phyloP scores from a whole-genome alignment of 2,797 vertebrate species.

The Tympanoctomys barrerae region DNA sequence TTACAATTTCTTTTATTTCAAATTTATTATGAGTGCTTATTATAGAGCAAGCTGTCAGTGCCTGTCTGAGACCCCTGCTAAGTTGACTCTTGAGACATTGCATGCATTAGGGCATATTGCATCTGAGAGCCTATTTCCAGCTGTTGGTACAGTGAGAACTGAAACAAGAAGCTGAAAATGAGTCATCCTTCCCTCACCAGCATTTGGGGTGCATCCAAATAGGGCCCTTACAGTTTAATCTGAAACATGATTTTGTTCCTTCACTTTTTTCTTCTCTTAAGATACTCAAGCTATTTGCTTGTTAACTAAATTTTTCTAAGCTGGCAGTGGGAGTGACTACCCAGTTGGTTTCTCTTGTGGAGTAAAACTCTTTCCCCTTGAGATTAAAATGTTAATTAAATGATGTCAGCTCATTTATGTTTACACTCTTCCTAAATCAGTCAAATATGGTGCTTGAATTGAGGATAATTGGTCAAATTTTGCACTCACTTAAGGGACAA shows the following conservation, averaged over 20 bases:
- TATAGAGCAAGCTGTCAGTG: neutral
- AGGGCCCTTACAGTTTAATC: neutral
- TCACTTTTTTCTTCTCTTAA: neutral
- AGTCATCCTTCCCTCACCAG: neutral
- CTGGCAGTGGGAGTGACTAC: neutral
- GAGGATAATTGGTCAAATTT: slow-evolving; percentile 4
- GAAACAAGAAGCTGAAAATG: slow-evolving; percentile 38
- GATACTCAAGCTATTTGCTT: neutral
- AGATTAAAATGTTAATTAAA: slow-evolving; percentile 30
- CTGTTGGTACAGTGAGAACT: neutral
- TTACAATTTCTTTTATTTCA: slow-evolving; percentile 49
- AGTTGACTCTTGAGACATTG: neutral
- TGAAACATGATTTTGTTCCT: slow-evolving; percentile 19
- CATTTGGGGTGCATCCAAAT: neutral
- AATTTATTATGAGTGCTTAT: neutral
- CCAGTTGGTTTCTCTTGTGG: neutral
- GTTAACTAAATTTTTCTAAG: neutral
- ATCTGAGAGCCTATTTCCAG: neutral
- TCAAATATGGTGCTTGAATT: neutral
- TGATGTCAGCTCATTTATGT: neutral
- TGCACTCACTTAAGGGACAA: neutral
- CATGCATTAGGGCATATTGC: neutral
- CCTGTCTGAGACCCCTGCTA: slow-evolving; percentile 12
- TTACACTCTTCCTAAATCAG: neutral
- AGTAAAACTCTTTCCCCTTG: neutral